Evolutionary conservation across 35 echinoderm and acorn worm species (phyloP).

Genomic region (Ophioderma brevispina): DNA sequence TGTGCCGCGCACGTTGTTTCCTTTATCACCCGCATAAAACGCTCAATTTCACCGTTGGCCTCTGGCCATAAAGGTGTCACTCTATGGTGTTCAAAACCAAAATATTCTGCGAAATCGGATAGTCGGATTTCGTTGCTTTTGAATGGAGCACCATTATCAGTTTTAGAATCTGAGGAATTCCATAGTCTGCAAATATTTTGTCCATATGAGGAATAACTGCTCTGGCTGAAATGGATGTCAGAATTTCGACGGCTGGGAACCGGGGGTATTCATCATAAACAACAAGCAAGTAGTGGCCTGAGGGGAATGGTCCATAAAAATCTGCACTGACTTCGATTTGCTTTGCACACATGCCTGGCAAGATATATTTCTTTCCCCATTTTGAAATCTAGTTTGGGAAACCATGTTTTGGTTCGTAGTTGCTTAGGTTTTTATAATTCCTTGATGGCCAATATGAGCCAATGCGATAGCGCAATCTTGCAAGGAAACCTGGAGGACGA

Average conservation of each 20-base stretch:
- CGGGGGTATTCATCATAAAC: constrained; percentile 58
- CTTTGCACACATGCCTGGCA: constrained; percentile 56
- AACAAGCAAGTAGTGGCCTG: constrained; percentile 65
- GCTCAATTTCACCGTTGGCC: constrained; percentile 77
- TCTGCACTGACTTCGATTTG: constrained; percentile 52
- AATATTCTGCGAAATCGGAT: constrained; percentile 40
- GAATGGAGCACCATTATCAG: constrained; percentile 68
- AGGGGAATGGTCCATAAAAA: constrained; percentile 63
- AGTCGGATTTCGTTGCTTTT: constrained; percentile 23
- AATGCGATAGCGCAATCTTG: constrained; percentile 40
- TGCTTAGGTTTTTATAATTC: constrained; percentile 69
- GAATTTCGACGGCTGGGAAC: constrained; percentile 70
- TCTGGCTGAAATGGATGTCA: constrained; percentile 66
- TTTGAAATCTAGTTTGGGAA: constrained; percentile 44
- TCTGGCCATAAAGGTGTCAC: constrained; percentile 71
- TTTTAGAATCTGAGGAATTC: constrained; percentile 59
- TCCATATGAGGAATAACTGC: constrained; percentile 26
- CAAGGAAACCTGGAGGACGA: constrained; percentile 48
- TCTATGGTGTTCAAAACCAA: constrained; percentile 59
- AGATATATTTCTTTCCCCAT: constrained; percentile 32
- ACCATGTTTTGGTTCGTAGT: constrained; percentile 72
- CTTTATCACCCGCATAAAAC: constrained; percentile 79
- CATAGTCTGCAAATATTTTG: constrained; percentile 52
- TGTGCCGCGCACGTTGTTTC: constrained; percentile 47
- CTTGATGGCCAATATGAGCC: constrained; percentile 85